phyloP scores from a whole-genome alignment of 2,888 invertebrate species.

The Drosophila paramelanica region DNA sequence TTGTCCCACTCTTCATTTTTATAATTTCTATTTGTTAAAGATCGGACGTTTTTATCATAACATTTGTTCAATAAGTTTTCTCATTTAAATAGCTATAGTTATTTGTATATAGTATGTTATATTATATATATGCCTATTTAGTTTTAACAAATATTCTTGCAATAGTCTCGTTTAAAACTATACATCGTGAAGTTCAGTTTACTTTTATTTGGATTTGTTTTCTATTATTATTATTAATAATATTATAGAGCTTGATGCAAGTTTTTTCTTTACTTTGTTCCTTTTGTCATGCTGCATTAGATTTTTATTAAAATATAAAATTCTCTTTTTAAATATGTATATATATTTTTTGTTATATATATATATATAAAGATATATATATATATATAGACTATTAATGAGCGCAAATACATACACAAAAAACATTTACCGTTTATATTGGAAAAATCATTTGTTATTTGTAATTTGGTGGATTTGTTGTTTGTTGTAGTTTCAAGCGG shows the following conservation, averaged over 20 bases:
- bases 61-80: slow-evolving; percentile 39
- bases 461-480: slow-evolving; percentile 77
- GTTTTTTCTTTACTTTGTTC: slow-evolving; percentile 50
- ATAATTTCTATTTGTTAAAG: slow-evolving; percentile 1
- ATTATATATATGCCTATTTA: slow-evolving; percentile 40
- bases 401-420: slow-evolving; percentile 67
- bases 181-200: slow-evolving; percentile 57
- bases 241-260: slow-evolving; percentile 55
- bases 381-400: slow-evolving; percentile 55
- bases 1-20: slow-evolving; percentile 9
- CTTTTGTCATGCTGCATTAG: slow-evolving; percentile 62
- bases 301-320: slow-evolving; percentile 70
- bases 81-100: slow-evolving; percentile 43
- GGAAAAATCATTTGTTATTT: slow-evolving; percentile 59
- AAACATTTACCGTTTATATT: slow-evolving; percentile 48
- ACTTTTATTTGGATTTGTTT: slow-evolving; percentile 38
- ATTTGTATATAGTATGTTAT: slow-evolving; percentile 34
- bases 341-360: slow-evolving; percentile 31
- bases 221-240: slow-evolving; percentile 23
- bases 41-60: slow-evolving; percentile 48
- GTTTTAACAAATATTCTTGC: slow-evolving; percentile 55
- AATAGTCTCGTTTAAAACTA: slow-evolving; percentile 69
- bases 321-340: slow-evolving; percentile 41
- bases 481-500: slow-evolving; percentile 67
- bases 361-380: slow-evolving; percentile 38